These are phyloP conservation scores for Esox lucius DNA, from an alignment of 2,797 vertebrate genomes.

Conservation along the genomic window DNA sequence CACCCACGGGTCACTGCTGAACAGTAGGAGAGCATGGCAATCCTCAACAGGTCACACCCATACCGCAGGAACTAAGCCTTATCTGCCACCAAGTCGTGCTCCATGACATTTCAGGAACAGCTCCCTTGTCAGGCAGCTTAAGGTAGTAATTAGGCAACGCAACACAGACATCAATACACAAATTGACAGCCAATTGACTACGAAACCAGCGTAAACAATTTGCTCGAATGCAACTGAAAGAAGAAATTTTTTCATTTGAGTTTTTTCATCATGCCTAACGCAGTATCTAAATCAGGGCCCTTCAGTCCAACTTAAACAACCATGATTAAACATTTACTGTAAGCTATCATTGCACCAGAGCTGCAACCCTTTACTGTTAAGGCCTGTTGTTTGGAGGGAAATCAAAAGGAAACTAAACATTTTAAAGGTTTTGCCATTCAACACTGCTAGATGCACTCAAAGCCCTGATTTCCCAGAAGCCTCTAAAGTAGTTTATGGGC, in stretches of 20 bases:
- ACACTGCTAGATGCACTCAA: conserved; percentile 1
- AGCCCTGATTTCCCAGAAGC: neutral
- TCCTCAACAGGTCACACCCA: neutral
- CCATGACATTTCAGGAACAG: neutral
- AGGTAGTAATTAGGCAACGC: neutral
- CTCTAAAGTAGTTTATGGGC: neutral
- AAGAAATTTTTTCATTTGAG: too few relatives aligned
- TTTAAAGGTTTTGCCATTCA: conserved; percentile 5
- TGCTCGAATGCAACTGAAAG: neutral
- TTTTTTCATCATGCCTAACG: too few relatives aligned
- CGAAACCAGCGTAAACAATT: neutral
- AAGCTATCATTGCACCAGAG: neutral
- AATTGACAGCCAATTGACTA: neutral
- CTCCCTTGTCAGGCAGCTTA: neutral
- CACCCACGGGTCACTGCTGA: neutral
- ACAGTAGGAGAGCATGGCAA: neutral
- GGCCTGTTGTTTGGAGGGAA: neutral
- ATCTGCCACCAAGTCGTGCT: neutral
- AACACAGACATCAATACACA: neutral
- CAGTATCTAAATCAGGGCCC: neutral
- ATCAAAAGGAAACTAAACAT: conserved; percentile 9
- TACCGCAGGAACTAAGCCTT: neutral
- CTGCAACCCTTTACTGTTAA: neutral
- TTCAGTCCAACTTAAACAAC: conserved; percentile 2
- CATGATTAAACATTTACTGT: neutral